phyloP scores from a whole-genome alignment of 2,113 vertebrate genomes.

The Ceuthmochares aereus region DNA sequence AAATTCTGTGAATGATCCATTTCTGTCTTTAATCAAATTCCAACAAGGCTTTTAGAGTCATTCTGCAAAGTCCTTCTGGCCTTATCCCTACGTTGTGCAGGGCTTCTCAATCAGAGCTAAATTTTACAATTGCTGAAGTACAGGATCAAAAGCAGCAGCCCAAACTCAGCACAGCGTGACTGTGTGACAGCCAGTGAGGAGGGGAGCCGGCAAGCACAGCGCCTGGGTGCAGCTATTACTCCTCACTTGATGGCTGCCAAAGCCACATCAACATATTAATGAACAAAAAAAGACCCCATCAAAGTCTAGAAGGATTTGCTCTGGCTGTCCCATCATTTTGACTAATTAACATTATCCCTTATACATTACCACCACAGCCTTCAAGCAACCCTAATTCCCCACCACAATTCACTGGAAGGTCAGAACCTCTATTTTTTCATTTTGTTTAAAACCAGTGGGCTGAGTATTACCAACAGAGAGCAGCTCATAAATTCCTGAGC shows the following conservation, averaged over 20 bases:
- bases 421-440: conserved; percentile 47
- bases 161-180: background rate
- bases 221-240: background rate
- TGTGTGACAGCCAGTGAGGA: background rate
- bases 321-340: conserved; percentile 29
- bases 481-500: conserved; percentile 2
- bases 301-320: conserved; percentile 33
- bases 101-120: background rate
- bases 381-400: conserved; percentile 26
- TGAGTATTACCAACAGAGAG: conserved; percentile 33
- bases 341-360: conserved; percentile 45
- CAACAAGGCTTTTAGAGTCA: background rate
- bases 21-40: background rate
- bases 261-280: conserved; percentile 43
- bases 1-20: background rate
- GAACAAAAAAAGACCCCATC: background rate
- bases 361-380: background rate
- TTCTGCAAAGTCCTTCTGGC: background rate
- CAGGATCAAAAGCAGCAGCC: background rate
- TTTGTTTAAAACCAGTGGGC: conserved; percentile 47
- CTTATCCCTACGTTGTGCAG: background rate
- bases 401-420: background rate
- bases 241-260: background rate
- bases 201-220: background rate
- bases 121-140: background rate